Base-by-base conservation (phyloP, 2,888 invertebrate species). In the Ophion obscuratus region DNA sequence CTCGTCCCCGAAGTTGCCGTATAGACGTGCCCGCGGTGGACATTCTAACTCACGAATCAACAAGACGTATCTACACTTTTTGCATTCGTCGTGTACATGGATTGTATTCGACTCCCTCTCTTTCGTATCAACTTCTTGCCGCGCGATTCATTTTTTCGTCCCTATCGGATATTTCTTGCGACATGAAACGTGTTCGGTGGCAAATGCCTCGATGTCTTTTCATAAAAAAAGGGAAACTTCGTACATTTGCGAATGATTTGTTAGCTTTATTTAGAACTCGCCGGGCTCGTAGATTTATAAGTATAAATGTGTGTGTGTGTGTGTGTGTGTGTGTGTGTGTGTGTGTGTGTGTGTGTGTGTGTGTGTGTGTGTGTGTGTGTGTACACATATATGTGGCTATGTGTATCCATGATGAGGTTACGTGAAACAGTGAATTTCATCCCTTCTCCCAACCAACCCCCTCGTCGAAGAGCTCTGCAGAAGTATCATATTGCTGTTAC, bases 231-330 rank as follows among this genome's bases (percentile, higher is more conserved):
- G 14, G 53, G 10, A 24, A 24, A 81, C 78, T 83, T 81, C 47
- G 70, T 61, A 75, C 77, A 81, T 83, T 86, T 68, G 27, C 57
- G 36, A 64, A 62, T 59, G 86, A 83, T 86, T 80, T 78, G 83
- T 81, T 40, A 67, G 76, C 57, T 80, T 80, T 77, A 79, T 82
- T 70, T 14, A 74, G 47, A 77, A 81, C 57, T 68, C 78, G 31
- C 64, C 36, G 11, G 27, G 24, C 17, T 24, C 20, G 24, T 53
- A 20, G 10, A 75, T 64, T 17, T 47, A 64, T 47, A 47, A n/a
- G 47, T 9, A 57, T 40, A n/a, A n/a, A n/a, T n/a, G n/a, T n/a
- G n/a, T n/a, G n/a, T n/a, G n/a, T n/a, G n/a, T n/a, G n/a, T n/a
- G n/a, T n/a, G n/a, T n/a, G n/a, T n/a, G n/a, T n/a, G n/a, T n/a